phyloP scores from a whole-genome alignment of 2,888 invertebrate species.

The Thymelicus sylvestris region DNA sequence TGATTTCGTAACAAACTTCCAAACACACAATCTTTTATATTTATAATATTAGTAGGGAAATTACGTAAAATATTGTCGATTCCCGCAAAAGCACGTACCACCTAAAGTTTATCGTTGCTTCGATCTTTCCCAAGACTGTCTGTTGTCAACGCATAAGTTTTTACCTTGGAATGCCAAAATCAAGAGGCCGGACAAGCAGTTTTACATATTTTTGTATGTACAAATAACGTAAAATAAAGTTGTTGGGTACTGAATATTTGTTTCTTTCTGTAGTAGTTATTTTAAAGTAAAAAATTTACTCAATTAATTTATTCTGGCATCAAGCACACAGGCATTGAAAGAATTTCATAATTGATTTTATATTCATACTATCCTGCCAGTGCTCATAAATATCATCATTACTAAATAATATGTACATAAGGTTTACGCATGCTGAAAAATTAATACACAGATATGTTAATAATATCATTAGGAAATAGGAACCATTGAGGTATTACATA shows the following conservation, averaged over 20 bases:
- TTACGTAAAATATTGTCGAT: conserved; percentile 1
- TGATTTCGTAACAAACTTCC: too few species aligned
- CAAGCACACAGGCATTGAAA: too few species aligned
- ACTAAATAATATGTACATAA: too few species aligned
- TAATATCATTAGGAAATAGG: too few species aligned
- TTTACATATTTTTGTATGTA: conserved; percentile 1
- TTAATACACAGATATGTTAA: too few species aligned
- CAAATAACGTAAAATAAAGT: neutral
- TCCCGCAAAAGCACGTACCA: conserved; percentile 22
- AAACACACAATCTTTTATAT: neutral
- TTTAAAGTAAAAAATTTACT: neutral
- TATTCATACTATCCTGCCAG: too few species aligned
- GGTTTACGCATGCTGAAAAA: too few species aligned
- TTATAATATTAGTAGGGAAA: neutral
- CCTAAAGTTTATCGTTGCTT: conserved; percentile 22
- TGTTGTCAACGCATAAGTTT: conserved; percentile 23
- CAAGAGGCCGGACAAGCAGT: conserved; percentile 5
- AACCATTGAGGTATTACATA: too few species aligned
- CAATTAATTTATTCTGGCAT: too few species aligned
- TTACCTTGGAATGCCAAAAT: conserved; percentile 32
- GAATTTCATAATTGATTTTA: too few species aligned
- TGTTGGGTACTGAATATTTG: neutral
- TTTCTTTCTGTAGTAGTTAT: neutral
- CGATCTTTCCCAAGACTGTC: conserved; percentile 36
- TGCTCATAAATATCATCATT: too few species aligned